Evolutionary conservation across 37 sponge, comb jelly and placozoan genomes (phyloP).

Genomic region (Mnemiopsis leidyi): DNA sequence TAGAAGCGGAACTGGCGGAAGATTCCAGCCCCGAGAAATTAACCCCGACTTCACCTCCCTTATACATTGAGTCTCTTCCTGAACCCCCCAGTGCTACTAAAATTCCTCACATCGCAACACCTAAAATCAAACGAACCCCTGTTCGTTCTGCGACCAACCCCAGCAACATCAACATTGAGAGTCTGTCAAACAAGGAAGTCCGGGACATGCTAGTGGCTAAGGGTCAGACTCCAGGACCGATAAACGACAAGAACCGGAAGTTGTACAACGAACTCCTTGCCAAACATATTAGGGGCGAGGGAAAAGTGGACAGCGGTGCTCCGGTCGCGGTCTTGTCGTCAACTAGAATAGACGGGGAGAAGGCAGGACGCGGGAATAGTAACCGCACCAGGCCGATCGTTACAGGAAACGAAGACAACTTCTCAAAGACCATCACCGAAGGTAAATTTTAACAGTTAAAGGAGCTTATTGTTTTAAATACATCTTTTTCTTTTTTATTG

Average conservation of each 20-base stretch:
- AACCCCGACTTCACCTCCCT: too few species aligned
- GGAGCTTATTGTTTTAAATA: too few species aligned
- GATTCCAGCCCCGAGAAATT: neutral
- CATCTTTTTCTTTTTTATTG: too few species aligned
- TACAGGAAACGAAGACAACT: neutral
- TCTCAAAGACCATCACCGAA: neutral
- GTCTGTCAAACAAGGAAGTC: neutral
- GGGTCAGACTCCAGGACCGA: constrained; percentile 14
- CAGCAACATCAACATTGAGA: too few species aligned
- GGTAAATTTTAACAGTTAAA: too few species aligned
- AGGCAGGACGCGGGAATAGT: neutral
- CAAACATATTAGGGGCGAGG: neutral
- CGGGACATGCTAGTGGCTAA: neutral
- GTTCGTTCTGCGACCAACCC: too few species aligned
- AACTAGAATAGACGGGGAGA: constrained; percentile 2
- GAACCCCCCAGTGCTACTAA: neutral
- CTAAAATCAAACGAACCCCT: neutral
- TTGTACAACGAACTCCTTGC: constrained; percentile 11
- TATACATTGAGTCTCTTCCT: constrained; percentile 10
- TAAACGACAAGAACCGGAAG: constrained; percentile 1
- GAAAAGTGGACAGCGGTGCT: neutral
- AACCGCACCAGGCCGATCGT: neutral
- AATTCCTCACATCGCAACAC: neutral
- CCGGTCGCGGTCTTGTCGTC: neutral
- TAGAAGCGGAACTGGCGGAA: neutral